A percentile compares a stretch with the other conserved stretches of the same genome.
Conservation (phyloP, 2,113 vertebrate species). For the Helogale parvula region DNA sequence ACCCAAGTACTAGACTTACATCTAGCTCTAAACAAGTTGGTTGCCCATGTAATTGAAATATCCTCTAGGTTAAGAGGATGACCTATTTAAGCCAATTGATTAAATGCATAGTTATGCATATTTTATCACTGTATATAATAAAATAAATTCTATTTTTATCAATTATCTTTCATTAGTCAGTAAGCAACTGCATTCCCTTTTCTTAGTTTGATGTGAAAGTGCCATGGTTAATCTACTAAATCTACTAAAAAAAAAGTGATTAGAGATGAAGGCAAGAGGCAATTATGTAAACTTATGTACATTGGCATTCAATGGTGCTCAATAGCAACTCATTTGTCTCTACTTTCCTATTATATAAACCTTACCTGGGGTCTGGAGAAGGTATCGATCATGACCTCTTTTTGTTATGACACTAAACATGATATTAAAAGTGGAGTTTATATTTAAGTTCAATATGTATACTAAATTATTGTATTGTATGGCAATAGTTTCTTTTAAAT, state of each 20-base stretch:
- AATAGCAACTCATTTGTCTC: background rate
- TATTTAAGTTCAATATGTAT: background rate
- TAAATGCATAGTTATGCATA: background rate
- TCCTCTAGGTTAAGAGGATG: background rate
- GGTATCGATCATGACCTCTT: background rate
- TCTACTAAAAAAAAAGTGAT: background rate
- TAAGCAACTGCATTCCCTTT: background rate
- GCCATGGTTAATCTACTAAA: background rate
- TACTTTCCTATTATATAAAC: background rate
- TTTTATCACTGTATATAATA: background rate
- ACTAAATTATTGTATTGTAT: background rate
- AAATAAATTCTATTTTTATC: background rate
- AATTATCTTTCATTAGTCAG: background rate
- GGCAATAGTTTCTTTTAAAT: background rate
- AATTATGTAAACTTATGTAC: background rate
- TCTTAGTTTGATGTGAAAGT: background rate
- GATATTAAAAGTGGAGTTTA: background rate
- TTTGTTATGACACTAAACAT: background rate
- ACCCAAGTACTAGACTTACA: background rate
- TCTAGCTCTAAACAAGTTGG: background rate
- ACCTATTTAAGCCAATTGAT: background rate
- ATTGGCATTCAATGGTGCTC: background rate
- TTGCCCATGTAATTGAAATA: background rate
- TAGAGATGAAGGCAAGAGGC: background rate
- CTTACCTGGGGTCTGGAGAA: background rate